These are phyloP conservation scores for Julus scanicus DNA, from an alignment of 2,888 invertebrate genomes.

Conservation along the genomic window DNA sequence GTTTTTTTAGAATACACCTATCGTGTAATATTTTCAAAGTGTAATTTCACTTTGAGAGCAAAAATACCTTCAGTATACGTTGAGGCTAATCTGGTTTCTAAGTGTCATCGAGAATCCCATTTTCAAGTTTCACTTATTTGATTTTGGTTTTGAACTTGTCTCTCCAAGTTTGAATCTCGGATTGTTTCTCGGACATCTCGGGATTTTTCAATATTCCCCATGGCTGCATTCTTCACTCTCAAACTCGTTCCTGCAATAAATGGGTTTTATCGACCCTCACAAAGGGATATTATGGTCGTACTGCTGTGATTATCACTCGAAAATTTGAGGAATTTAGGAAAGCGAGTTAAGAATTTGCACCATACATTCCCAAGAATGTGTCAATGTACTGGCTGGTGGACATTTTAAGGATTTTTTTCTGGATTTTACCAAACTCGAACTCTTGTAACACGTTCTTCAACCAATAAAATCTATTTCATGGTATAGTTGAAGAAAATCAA, in stretches of 20 bases:
- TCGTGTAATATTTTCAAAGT: too few relatives aligned
- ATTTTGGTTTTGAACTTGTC: background rate
- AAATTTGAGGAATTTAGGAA: background rate
- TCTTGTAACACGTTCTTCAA: background rate
- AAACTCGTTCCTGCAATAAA: background rate
- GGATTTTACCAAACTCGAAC: background rate
- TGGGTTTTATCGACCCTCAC: background rate
- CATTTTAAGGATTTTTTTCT: background rate
- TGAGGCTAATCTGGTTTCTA: background rate
- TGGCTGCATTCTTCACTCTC: constrained; percentile 12
- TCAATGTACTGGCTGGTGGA: background rate
- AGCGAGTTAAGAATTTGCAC: constrained; percentile 5
- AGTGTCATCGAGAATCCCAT: background rate
- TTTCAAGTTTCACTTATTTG: background rate
- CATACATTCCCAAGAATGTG: background rate
- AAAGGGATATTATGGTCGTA: background rate
- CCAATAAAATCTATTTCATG: background rate
- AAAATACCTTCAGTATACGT: background rate
- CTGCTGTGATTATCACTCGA: constrained; percentile 5
- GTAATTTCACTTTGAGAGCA: background rate
- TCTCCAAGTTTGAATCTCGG: background rate
- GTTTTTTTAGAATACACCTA: too few relatives aligned
- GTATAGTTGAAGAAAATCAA: background rate
- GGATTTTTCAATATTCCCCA: constrained; percentile 18
- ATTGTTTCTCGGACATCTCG: constrained; percentile 28